phyloP scores from a whole-genome alignment of 2,113 vertebrate genomes.

The Australoheros scitulus region DNA sequence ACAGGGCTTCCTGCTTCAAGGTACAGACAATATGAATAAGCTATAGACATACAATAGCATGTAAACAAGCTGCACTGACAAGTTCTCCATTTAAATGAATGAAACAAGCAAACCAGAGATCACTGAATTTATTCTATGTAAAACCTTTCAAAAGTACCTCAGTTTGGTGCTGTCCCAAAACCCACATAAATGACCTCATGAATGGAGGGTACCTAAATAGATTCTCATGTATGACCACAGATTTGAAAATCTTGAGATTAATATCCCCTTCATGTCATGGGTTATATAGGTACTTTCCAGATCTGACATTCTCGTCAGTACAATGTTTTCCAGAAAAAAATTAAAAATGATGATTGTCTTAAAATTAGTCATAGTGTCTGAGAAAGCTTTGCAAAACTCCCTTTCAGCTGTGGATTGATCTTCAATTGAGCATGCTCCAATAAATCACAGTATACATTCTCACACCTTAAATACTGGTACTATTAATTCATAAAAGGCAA shows the following conservation, averaged over 20 bases:
- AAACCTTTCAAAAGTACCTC: conserved; percentile 19
- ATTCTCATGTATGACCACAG: conserved; percentile 16
- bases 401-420: not conserved
- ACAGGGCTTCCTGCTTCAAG: conserved; percentile 98
- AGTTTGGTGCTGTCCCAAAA: conserved; percentile 21
- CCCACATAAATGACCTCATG: conserved; percentile 44
- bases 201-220: conserved; percentile 43
- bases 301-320: not conserved
- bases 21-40: conserved; percentile 44
- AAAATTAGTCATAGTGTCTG: not conserved
- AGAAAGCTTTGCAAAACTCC: not conserved
- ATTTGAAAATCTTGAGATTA: not conserved
- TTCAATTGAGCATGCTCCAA: not conserved
- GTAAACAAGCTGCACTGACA: not conserved
- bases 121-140: not conserved
- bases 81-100: not conserved
- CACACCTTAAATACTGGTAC: not conserved
- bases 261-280: not conserved
- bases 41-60: not conserved
- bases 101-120: not conserved
- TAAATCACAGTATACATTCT: not conserved
- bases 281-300: conserved; percentile 13
- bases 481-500: not conserved
- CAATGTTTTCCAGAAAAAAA: not conserved
- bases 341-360: not conserved